These are phyloP conservation scores for Eptatretus atami DNA, from an alignment of 2,797 vertebrate species.

Conservation along the genomic window DNA sequence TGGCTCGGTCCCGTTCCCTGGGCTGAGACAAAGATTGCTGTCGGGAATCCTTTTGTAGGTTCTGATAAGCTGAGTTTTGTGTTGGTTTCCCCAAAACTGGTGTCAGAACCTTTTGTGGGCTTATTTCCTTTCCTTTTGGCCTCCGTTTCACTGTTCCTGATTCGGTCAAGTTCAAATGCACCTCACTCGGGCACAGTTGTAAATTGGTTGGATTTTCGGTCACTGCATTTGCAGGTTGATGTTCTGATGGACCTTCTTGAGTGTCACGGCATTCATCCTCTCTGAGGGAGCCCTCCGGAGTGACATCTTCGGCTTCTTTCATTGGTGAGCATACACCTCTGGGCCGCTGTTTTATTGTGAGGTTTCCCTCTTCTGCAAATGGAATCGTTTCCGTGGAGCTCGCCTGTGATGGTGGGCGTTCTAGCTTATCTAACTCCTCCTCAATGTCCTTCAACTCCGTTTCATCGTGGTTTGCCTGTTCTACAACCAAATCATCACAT, in stretches of 20 bases:
- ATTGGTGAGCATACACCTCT: constrained; percentile 14
- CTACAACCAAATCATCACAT: no score
- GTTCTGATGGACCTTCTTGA: no score
- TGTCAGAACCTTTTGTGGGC: constrained; percentile 16
- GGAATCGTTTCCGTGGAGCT: constrained; percentile 35
- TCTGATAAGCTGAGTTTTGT: no score
- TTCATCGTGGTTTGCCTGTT: no score
- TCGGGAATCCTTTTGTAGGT: no score
- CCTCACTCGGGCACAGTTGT: constrained; percentile 12
- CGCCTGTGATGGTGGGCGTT: constrained; percentile 17
- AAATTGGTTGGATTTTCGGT: not conserved
- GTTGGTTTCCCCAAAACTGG: no score
- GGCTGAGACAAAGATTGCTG: no score
- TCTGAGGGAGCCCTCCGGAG: not conserved
- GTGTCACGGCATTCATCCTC: not conserved
- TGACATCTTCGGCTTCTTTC: not conserved
- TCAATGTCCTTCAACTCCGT: no score
- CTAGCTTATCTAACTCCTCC: constrained; percentile 11
- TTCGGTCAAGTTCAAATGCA: constrained; percentile 64
- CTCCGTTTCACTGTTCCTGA: constrained; percentile 59
- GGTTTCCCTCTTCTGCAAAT: constrained; percentile 66
- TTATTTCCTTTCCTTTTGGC: constrained; percentile 31
- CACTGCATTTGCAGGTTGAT: not conserved
- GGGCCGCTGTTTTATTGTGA: constrained; percentile 67
- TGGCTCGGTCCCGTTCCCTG: no score